Evolutionary conservation across 2,113 vertebrate genomes (phyloP).

Genomic region (Archilochus colubris): DNA sequence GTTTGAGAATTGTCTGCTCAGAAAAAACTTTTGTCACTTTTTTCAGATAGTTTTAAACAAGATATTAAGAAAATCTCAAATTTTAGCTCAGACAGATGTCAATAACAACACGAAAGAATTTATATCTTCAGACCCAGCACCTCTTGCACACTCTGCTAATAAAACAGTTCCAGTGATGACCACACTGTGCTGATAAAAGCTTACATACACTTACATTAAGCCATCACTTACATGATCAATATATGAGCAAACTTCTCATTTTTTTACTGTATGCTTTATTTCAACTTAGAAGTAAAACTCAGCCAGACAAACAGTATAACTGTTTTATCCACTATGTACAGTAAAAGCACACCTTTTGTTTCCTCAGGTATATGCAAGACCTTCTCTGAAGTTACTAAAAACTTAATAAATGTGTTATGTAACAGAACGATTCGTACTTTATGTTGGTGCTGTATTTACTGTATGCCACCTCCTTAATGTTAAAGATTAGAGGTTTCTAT

Average conservation of each 20-base stretch:
- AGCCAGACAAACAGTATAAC: not conserved
- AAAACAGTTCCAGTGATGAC: conserved; percentile 4
- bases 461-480: not conserved
- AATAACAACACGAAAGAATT: not conserved
- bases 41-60: not conserved
- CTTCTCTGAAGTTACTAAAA: not conserved
- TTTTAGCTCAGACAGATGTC: not conserved
- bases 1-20: not conserved
- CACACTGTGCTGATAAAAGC: not conserved
- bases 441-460: not conserved
- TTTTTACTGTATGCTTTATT: not conserved
- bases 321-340: not conserved
- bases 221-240: not conserved
- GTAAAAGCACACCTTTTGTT: not conserved
- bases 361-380: not conserved
- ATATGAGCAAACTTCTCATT: not conserved
- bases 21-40: not conserved
- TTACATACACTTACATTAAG: not conserved
- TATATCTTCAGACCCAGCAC: not conserved
- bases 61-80: not conserved
- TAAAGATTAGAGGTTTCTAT: not conserved
- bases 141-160: not conserved
- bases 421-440: not conserved
- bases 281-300: not conserved
- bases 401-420: not conserved